Base-by-base conservation (phyloP, 2,888 invertebrate genomes). In the Pheosia gnoma region DNA sequence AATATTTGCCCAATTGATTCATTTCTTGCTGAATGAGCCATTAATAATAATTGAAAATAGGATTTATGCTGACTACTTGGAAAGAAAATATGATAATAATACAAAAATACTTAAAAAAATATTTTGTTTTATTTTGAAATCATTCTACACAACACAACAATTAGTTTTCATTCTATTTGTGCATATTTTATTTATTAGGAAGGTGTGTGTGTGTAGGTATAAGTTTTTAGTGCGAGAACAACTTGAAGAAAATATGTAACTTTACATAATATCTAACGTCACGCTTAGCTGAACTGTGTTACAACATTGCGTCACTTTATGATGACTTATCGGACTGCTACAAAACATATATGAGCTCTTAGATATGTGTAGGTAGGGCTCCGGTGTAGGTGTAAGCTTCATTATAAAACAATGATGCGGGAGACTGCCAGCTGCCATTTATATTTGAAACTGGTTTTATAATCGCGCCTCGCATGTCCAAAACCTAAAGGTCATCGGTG, bases 1-100 rank as follows among this genome's bases (percentile, higher is more conserved):
- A 85, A 85, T 57, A 84, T 87, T 61, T 85, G 83, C 59, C 86
- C 89, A 0, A 88, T 93, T 59, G 90, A 92, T 70, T 86, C 84
- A 7, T 93, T 93, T 66, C 81, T 93, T 63, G 91, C 91, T 58
- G 91, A 93, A 59, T 90, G 83, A 81, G 60, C 57, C 57, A 55
- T 63, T n/a, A 1, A 1, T n/a, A 4, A 5, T n/a, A 2, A n/a
- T 43, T 43, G 8, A 9, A n/a, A 4, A n/a, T n/a, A n/a, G n/a
- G n/a, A n/a, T n/a, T n/a, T n/a, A n/a, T n/a, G n/a, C n/a, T n/a
- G n/a, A n/a, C n/a, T n/a, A n/a, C n/a, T n/a, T n/a, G n/a, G n/a
- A 5, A 4, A 11, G 47, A 11, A 47, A n/a, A 47, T 59, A 54
- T 43, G 9, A 36, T 60, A 57, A 25, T 1, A 25, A 25, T 25